Evolutionary conservation across 2,113 vertebrate species (phyloP), one percentile per base, ranked within the genome.

Genomic region (Acrocephalus kingi): DNA sequence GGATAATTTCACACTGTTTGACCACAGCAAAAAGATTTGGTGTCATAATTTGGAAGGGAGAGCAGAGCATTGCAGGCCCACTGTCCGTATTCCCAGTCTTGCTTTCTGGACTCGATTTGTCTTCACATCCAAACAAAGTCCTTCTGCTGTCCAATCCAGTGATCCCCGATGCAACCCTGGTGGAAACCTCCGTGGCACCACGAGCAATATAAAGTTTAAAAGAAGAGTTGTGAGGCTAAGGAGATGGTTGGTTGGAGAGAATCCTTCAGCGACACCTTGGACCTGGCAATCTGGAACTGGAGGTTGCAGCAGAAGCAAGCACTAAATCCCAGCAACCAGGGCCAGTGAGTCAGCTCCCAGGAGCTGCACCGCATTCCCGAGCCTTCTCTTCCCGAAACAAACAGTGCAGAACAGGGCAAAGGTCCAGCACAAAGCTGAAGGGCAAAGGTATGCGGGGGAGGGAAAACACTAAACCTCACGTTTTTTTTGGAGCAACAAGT

Each of bases 351-450:
- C 90, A 96, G 95, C 97, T 91, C 87, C 71, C 85, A 31, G 78
- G 37, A 97, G 94, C 90, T 72, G 75, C 1, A 0, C n/a, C 0
- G 14, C 81, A 72, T 91, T 97, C 84, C 73, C 94, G 72, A 77
- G 86, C 63, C 86, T 83, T 89, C 84, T 61, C 90, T 91, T 75
- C 84, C 89, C 4, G 77, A 94, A 97, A 91, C 95, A 96, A 97
- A 96, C 85, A 97, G 82, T 64, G 68, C 90, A 87, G 68, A 93
- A 95, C 78, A 79, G 88, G 96, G 94, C 95, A 96, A 97, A 96
- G 91, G 96, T 97, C 94, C 89, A 97, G 87, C 91, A 84, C 67
- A 88, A 92, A 96, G 77, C 88, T 88, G 86, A 97, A 96, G 95
- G 95, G 94, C 90, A 97, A 91, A 94, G 83, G 91, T 89, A 93